Evolutionary conservation across 1,140 invertebrate genomes (phyloP), one percentile per base, ranked within the genome.

Genomic region (Radopholus similis): DNA sequence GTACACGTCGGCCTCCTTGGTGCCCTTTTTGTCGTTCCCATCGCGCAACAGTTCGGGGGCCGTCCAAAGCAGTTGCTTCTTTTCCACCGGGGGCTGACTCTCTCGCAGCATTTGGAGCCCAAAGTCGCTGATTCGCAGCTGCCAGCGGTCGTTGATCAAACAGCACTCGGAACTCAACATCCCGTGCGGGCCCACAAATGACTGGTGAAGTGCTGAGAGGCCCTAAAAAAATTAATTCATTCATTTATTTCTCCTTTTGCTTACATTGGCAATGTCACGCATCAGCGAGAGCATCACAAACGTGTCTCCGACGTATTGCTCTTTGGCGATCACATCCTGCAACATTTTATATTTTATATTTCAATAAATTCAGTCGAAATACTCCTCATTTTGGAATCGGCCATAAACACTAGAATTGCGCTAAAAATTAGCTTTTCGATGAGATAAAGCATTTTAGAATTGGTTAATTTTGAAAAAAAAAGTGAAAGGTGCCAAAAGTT

Each of bases 291-390:
- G n/a, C n/a, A n/a, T n/a, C n/a, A n/a, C n/a, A n/a, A n/a, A n/a
- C n/a, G n/a, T n/a, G n/a, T n/a, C n/a, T 91, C 91, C 91, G 82
- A 92, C 91, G 77, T 95, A 92, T 83, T 93, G 91, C 77, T 92
- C 91, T 83, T 91, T 90, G 70, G 91, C 87, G n/a, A 95, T 86
- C 18, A 95, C 90, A 82, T 94, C 92, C 85, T 76, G 84, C n/a
- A n/a, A n/a, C n/a, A n/a, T n/a, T n/a, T n/a, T n/a, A n/a, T 83
- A 83, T 84, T n/a, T n/a, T n/a, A n/a, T n/a, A n/a, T n/a, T n/a
- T n/a, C n/a, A n/a, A n/a, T n/a, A n/a, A n/a, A n/a, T n/a, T n/a
- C n/a, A n/a, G n/a, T n/a, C n/a, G n/a, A n/a, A n/a, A n/a, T n/a
- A n/a, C n/a, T n/a, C n/a, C n/a, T n/a, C n/a, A n/a, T n/a, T n/a